Conservation (phyloP, 2,888 invertebrate genomes). For the Sarcophaga subvicina region DNA sequence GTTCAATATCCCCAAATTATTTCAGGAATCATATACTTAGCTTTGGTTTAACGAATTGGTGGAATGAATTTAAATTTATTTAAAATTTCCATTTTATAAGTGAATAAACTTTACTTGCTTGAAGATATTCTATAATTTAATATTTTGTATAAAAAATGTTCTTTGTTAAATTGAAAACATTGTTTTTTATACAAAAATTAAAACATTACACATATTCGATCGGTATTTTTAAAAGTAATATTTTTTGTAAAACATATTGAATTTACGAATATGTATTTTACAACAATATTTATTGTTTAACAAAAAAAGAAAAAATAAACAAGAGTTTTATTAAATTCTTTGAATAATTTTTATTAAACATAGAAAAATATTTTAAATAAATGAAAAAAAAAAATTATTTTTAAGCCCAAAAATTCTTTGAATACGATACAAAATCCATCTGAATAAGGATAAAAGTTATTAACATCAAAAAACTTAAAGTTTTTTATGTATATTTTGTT, state of each 20-base stretch:
- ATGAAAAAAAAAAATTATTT: conserved; percentile 51
- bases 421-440: conserved; percentile 18
- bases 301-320: conserved; percentile 31
- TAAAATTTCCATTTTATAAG: not conserved
- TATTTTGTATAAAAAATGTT: not conserved
- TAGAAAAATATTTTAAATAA: conserved; percentile 59
- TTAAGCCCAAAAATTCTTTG: conserved; percentile 64
- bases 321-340: conserved; percentile 65
- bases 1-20: no score
- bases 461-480: conserved; percentile 27
- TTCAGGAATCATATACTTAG: no score
- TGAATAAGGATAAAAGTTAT: conserved; percentile 19
- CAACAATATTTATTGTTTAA: conserved; percentile 29
- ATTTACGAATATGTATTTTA: conserved; percentile 12
- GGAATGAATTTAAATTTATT: no score
- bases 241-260: not conserved
- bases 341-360: conserved; percentile 56
- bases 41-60: no score
- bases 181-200: not conserved
- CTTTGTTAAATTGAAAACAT: no score
- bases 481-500: conserved; percentile 30
- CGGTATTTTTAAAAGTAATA: not conserved
- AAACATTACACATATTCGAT: not conserved
- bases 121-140: not conserved
- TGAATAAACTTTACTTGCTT: not conserved